Base-by-base conservation (phyloP, 1,140 invertebrate species). In the Zaprionus ghesquierei region DNA sequence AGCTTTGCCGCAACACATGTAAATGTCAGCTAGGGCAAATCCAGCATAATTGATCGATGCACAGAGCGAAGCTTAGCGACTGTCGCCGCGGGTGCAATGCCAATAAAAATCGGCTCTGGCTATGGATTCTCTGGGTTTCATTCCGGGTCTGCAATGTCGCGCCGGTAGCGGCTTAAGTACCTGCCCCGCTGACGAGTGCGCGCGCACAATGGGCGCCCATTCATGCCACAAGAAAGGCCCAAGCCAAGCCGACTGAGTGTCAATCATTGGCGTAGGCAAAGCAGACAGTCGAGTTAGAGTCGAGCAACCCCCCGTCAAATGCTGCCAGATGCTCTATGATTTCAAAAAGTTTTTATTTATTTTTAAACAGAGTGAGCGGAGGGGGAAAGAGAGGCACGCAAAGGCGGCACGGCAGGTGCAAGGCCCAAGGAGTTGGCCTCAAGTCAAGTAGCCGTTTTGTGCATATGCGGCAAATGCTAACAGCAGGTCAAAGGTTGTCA, bases 31-130 rank as follows among this genome's bases (percentile, higher is more conserved):
- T 9, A 35, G 50, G 46, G 61, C 74, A 89, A 89, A 89, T 89
- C 84, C 84, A 69, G 25, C 69, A 77, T 89, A 89, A 89, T 89
- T 89, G 84, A 89, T 89, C 85, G 84, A 60, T 69, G 46, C 84
- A 86, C 64, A 63, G 73, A 89, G 84, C 64, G 72, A 77, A 89
- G 84, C 84, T 89, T 84, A 84, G 66, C 70, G 84, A 31, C 77
- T 87, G 84, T 89, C 84, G 84, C 84, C 84, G 84, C 84, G 84
- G 84, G 84, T 79, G 84, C 84, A 86, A 79, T 87, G 46, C 79
- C 74, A 86, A 86, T 85, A 69, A 79, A 75, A 68, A 59, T 23
- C 64, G 46, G 55, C 65, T 69, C 50, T 12, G 33, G 41, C 69
- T 69, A 69, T 18, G 9, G 18, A n/a, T n/a, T n/a, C n/a, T n/a